Base-by-base conservation (phyloP, 2,113 vertebrate species). In the Percopsis transmontana region DNA sequence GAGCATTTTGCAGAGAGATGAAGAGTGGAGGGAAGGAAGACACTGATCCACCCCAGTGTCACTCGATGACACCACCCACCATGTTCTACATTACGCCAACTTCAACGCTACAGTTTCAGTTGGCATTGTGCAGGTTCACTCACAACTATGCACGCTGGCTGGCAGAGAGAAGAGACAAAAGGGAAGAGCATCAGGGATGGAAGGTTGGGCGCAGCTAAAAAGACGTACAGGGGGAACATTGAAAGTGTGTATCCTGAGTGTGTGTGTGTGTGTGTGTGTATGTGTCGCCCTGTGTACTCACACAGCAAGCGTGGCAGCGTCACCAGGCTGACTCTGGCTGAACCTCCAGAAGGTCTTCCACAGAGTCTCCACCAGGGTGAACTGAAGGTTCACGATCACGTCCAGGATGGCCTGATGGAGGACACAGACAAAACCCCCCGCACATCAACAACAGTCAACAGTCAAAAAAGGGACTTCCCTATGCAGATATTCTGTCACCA, bases 291-390 rank as follows among this genome's bases (percentile, higher is more conserved):
- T 12, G 50, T 33, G 3, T 16, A 94, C 95, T 93, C 87, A 97
- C 95, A 96, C 92, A 9, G 94, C 90, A 72, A 94, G 70, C 0
- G 93, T 84, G 0, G 89, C 90, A 0, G 77, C 81, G 72, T 96
- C 95, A 10, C 89, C 93, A 63, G 91, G 80, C 87, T 94, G 95
- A 82, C 82, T 94, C 81, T 95, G 92, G 81, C 93, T 94, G 84
- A 94, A 95, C 85, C 96, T 93, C 96, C 96, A 97, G 88, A 97
- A 97, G 13, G 93, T 97, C 80, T 97, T 96, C 96, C 96, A 97
- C 41, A 97, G 89, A 0, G 96, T 96, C 85, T 97, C 96, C 72
- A 97, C 95, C 81, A 97, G 86, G 0, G 95, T 95, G 75, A 97
- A 97, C 91, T 97, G 96, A 70, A 97, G 91, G 85, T 97, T 97